phyloP scores from a whole-genome alignment of 2,797 vertebrate genomes.

The Arnoldichthys spilopterus region DNA sequence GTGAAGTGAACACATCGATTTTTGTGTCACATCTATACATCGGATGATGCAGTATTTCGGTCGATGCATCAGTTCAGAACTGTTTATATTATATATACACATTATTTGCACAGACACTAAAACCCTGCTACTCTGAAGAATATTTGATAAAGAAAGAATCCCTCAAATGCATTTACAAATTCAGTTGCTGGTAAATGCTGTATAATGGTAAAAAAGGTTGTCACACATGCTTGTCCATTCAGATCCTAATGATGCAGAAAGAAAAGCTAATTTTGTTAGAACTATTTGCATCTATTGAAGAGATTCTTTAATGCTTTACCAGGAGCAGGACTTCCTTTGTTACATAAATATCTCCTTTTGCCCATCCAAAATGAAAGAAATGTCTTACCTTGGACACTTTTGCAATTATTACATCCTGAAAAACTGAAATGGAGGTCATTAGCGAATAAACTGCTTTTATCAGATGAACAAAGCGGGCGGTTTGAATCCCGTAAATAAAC shows the following conservation, averaged over 20 bases:
- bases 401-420: conserved; percentile 7
- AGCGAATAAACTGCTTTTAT: conserved; percentile 4
- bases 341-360: conserved; percentile 10
- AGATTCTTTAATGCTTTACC: conserved; percentile 8
- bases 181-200: conserved; percentile 57
- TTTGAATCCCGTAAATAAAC: not conserved
- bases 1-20: too few species aligned
- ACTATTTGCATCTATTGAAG: conserved; percentile 35
- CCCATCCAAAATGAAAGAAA: conserved; percentile 5
- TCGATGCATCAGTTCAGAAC: too few species aligned
- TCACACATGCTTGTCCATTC: conserved; percentile 37
- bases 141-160: conserved; percentile 25
- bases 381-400: conserved; percentile 1
- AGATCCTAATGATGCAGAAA: conserved; percentile 53
- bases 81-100: too few species aligned
- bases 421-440: conserved; percentile 18
- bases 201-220: conserved; percentile 38
- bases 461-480: not conserved
- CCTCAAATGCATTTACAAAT: conserved; percentile 51
- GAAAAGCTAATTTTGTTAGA: conserved; percentile 47
- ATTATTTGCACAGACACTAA: too few species aligned
- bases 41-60: too few species aligned
- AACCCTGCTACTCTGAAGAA: conserved; percentile 31
- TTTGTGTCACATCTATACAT: too few species aligned
- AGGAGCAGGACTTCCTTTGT: conserved; percentile 7